These are phyloP conservation scores for Prosapia bicincta DNA, from an alignment of 2,888 invertebrate species.

Conservation along the genomic window DNA sequence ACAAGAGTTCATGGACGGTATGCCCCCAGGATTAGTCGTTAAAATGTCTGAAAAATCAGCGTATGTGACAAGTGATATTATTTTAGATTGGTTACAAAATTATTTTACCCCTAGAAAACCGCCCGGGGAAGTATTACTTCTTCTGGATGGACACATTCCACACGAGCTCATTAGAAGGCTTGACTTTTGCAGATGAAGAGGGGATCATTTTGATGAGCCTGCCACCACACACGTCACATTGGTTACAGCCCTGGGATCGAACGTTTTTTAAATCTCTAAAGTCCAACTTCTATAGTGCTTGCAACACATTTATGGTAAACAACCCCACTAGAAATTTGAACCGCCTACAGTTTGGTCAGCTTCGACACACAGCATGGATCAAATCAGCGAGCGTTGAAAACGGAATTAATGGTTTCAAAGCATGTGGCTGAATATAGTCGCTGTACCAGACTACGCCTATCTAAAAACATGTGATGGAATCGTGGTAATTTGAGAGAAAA, in stretches of 20 bases:
- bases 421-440: constrained; percentile 7
- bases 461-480: neutral
- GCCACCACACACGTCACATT: constrained; percentile 6
- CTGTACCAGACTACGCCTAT: constrained; percentile 10
- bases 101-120: constrained; percentile 7
- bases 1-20: neutral
- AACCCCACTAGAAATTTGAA: constrained; percentile 12
- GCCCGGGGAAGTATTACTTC: constrained; percentile 4
- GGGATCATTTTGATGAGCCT: constrained; percentile 6
- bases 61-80: constrained; percentile 3
- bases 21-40: neutral
- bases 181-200: constrained; percentile 10
- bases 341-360: constrained; percentile 14
- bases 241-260: constrained; percentile 5
- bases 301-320: constrained; percentile 14
- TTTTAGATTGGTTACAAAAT: constrained; percentile 2
- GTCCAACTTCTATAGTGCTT: constrained; percentile 9
- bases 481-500: neutral
- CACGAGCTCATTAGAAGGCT: neutral
- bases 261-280: constrained; percentile 7
- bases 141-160: constrained; percentile 3
- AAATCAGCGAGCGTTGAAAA: constrained; percentile 14
- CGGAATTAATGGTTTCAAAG: neutral
- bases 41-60: neutral
- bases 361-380: constrained; percentile 10